A percentile compares a stretch with the other conserved stretches of the same genome.
These are phyloP conservation scores for Drosophila meridionalis DNA, from an alignment of 2,888 invertebrate species.

Conservation along the genomic window DNA sequence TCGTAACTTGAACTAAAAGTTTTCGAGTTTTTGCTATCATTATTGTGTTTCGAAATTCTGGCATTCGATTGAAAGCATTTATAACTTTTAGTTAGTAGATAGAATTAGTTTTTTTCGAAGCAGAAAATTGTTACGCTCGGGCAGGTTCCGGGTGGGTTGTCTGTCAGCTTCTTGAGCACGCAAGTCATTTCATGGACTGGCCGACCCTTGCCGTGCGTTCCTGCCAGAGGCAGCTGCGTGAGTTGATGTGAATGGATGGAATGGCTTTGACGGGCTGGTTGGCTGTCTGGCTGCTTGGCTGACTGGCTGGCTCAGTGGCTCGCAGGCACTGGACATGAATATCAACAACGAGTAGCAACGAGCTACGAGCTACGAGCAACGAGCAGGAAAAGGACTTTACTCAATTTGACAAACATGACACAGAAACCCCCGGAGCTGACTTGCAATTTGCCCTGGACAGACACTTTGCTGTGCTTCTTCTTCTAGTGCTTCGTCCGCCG, in stretches of 20 bases:
- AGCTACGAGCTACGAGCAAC: conserved; percentile 31
- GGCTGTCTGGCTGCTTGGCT: background rate
- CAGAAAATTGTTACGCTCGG: conserved; percentile 27
- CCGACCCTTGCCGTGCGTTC: conserved; percentile 17
- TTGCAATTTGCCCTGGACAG: conserved; percentile 63
- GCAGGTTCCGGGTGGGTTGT: background rate
- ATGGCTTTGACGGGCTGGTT: conserved; percentile 18
- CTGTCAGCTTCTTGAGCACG: conserved; percentile 29
- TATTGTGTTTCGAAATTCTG: background rate
- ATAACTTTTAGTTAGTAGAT: conserved; percentile 3
- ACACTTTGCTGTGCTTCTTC: conserved; percentile 21
- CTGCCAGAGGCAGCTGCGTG: conserved; percentile 34
- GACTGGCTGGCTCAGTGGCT: background rate
- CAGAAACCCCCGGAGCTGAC: conserved; percentile 68
- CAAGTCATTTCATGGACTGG: conserved; percentile 58
- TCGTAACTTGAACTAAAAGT: too few relatives aligned
- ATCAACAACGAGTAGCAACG: conserved; percentile 41
- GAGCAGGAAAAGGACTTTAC: conserved; percentile 57
- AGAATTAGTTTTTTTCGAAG: background rate
- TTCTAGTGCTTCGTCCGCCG: background rate
- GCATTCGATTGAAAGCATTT: conserved; percentile 1
- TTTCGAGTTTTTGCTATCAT: too few relatives aligned
- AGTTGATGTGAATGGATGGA: conserved; percentile 32
- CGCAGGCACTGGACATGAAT: conserved; percentile 44
- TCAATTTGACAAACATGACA: conserved; percentile 80